Percentiles rank a stretch among this genome's conserved stretches.
phyloP scores from a whole-genome alignment of 2,113 vertebrate species.

The Catharus bicknelli region DNA sequence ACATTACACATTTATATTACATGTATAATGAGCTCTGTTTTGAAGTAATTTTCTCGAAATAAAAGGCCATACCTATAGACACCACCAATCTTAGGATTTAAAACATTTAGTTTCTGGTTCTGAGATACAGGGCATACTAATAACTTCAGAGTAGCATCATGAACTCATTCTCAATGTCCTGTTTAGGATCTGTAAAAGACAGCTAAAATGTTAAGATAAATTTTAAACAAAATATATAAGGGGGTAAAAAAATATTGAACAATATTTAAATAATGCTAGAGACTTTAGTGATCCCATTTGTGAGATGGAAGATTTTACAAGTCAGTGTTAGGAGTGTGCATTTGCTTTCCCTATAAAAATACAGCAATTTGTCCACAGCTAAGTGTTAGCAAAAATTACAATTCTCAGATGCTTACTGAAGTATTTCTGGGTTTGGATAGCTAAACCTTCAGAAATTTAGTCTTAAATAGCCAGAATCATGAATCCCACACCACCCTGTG shows the following conservation, averaged over 20 bases:
- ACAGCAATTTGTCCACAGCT: not conserved
- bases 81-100: not conserved
- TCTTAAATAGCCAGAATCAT: not conserved
- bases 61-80: not conserved
- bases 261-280: slow-evolving; percentile 21
- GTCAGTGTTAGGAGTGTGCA: not conserved
- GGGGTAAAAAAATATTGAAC: not conserved
- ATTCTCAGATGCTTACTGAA: slow-evolving; percentile 24
- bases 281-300: not conserved
- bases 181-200: not conserved
- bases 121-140: not conserved
- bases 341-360: slow-evolving; percentile 22
- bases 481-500: not conserved
- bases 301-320: not conserved
- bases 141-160: not conserved
- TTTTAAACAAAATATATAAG: not conserved
- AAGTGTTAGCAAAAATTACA: not conserved
- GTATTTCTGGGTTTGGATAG: not conserved
- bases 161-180: not conserved
- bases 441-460: slow-evolving; percentile 5
- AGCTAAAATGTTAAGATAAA: not conserved
- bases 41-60: not conserved
- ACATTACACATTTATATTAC: not conserved
- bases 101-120: not conserved
- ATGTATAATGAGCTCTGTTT: not conserved